Evolutionary conservation across 2,888 invertebrate species (phyloP), one percentile per base, ranked within the genome.

Genomic region (Tetramorium bicarinatum): DNA sequence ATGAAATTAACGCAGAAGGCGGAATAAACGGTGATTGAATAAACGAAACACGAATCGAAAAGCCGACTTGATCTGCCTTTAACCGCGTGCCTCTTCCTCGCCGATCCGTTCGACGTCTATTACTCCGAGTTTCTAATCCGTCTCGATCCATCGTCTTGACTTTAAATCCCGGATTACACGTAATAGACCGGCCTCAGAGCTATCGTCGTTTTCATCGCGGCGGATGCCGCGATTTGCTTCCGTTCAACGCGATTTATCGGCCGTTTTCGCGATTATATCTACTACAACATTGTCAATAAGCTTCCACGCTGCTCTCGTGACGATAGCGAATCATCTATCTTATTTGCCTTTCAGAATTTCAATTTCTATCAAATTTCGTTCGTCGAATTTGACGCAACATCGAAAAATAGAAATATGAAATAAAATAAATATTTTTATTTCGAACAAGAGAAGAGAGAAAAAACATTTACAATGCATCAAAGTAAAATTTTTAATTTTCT

Each of bases 121-220:
- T 81, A 81, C 81, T 49, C 44, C 76, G 62, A 64, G 76, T 75
- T 81, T 75, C 81, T 75, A 75, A 81, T 81, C 81, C 75, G 41
- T 81, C 81, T 59, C 62, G 81, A 81, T 81, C 79, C 72, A 79
- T 79, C 79, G 79, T 71, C 79, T 79, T 79, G 79, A 34, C 79
- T 79, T 52, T 71, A 79, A 79, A 79, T 79, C 79, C 79, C 34
- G 71, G 79, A 79, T 79, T 79, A 79, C 59, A 47, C 71, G 79
- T 71, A 59, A 79, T 79, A 71, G 79, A 79, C 71, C 72, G 71
- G 71, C 34, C 18, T 47, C 47, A 44, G 29, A 52, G 21, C 56
- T 47, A 79, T 79, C 79, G 79, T 34, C 13, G 47, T 79, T 71
- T 79, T 79, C 79, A 79, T 71, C 71, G 77, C 71, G 77, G 15